Evolutionary conservation across 2,888 invertebrate genomes (phyloP).

Genomic region (Heliconius cydno): DNA sequence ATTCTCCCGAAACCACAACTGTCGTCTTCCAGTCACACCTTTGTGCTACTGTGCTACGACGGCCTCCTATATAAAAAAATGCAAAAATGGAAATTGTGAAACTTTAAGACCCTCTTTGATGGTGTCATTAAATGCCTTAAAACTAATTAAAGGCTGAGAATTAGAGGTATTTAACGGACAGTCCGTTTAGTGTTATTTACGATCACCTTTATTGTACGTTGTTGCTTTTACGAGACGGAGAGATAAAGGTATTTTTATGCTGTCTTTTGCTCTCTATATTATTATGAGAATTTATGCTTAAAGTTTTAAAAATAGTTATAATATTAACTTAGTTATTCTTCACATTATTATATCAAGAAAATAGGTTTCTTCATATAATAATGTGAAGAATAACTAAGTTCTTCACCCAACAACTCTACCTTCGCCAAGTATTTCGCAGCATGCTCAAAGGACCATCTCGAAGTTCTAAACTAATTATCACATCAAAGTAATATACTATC

Average conservation of each 20-base stretch:
- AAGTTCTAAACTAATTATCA: constrained; percentile 18
- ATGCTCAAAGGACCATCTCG: constrained; percentile 10
- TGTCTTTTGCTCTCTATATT: neutral
- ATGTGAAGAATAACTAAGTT: no score
- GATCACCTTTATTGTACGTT: constrained; percentile 3
- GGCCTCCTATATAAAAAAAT: neutral
- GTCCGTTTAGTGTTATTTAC: constrained; percentile 10
- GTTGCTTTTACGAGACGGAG: neutral
- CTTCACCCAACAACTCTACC: neutral
- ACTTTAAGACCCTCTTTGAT: neutral
- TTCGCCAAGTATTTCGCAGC: neutral
- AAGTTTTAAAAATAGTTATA: neutral
- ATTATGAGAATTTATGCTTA: neutral
- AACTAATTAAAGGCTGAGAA: constrained; percentile 24
- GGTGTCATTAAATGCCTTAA: constrained; percentile 19
- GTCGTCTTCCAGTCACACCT: no score
- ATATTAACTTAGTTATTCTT: neutral
- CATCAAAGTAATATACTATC: constrained; percentile 27
- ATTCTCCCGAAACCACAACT: no score
- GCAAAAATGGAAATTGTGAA: constrained; percentile 1
- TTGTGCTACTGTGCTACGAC: no score
- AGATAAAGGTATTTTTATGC: neutral
- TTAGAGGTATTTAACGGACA: neutral
- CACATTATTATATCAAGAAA: constrained; percentile 5
- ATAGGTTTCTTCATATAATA: no score